Percentiles rank a stretch among this genome's conserved stretches.
Evolutionary conservation across 2,113 vertebrate species (phyloP).

Genomic region (Labrus mixtus): DNA sequence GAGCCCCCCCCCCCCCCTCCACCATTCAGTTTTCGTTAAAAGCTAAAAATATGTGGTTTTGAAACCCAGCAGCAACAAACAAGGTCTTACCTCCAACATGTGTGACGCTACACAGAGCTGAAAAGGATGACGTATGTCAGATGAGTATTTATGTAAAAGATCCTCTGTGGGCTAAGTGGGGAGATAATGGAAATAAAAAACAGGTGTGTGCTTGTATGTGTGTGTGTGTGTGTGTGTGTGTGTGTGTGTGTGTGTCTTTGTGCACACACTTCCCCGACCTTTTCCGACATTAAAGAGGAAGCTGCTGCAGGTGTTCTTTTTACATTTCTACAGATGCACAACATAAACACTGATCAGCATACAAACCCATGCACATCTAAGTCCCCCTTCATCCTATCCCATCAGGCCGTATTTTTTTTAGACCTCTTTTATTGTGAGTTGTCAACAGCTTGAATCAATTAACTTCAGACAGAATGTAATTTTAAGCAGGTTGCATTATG

Average conservation of each 20-base stretch:
- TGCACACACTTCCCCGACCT: slow-evolving; percentile 5
- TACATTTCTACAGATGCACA: slow-evolving; percentile 22
- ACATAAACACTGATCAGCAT: slow-evolving; percentile 7
- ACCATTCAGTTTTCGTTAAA: not conserved
- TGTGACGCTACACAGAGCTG: slow-evolving; percentile 28
- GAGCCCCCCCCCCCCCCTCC: too few relatives aligned
- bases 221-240: slow-evolving; percentile 40
- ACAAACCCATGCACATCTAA: not conserved
- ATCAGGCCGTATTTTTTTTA: not conserved
- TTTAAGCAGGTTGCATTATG: not conserved
- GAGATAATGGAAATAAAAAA: slow-evolving; percentile 58
- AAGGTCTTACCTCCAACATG: not conserved
- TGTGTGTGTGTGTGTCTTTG: not conserved
- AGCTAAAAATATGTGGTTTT: slow-evolving; percentile 28
- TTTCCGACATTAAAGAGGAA: slow-evolving; percentile 39
- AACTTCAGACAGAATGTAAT: not conserved
- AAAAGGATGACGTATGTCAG: slow-evolving; percentile 39
- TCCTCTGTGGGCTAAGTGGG: slow-evolving; percentile 25
- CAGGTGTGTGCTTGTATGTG: slow-evolving; percentile 53
- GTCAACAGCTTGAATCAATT: slow-evolving; percentile 16
- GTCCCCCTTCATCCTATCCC: not conserved
- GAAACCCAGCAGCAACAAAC: slow-evolving; percentile 13
- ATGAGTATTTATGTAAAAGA: slow-evolving; percentile 41
- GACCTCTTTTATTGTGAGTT: not conserved
- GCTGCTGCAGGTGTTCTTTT: slow-evolving; percentile 49